Evolutionary conservation across 1,140 invertebrate species (phyloP), one percentile per base, ranked within the genome.

Genomic region (Drosophila nannoptera): DNA sequence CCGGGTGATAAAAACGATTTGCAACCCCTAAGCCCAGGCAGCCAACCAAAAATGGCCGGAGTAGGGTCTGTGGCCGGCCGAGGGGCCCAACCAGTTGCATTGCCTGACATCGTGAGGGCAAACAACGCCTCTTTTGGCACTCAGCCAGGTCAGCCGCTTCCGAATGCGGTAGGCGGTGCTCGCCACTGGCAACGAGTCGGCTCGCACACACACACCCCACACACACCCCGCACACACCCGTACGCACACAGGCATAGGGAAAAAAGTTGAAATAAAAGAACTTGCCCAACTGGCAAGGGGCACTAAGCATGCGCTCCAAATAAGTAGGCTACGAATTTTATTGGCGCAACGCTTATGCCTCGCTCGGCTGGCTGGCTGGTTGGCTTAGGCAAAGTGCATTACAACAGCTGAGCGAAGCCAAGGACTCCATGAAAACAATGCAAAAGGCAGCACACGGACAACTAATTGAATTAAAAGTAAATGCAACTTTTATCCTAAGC

Each of bases 381-480:
- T n/a, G 35, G 50, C 71, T 74, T 66, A 70, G 62, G 45, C 62
- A 81, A 82, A 84, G 45, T 83, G 74, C 55, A 71, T 69, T 69
- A 61, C 46, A 65, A 52, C 59, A 38, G 55, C 48, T 14, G 48
- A 54, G 61, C 43, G 36, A 59, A 43, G 38, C 56, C 64, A 50
- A 59, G 60, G 60, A 65, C 12, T 62, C 36, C 22, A 36, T 32
- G 40, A 53, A 68, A 68, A 69, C 67, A 69, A 69, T 69, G 61
- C 61, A 46, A 58, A 58, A 58, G 46, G 33, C 75, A 75, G 61
- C 67, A 63, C 59, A 69, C 60, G 45, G 29, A 16, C 50, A 86
- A 77, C 76, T 84, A 84, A 84, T 84, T 84, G 77, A 84, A 86
- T 84, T 84, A 84, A 84, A 84, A 84, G 73, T 84, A 86, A 84